Evolutionary conservation across 2,888 invertebrate genomes (phyloP).

Genomic region (Zygogramma bicolorata): DNA sequence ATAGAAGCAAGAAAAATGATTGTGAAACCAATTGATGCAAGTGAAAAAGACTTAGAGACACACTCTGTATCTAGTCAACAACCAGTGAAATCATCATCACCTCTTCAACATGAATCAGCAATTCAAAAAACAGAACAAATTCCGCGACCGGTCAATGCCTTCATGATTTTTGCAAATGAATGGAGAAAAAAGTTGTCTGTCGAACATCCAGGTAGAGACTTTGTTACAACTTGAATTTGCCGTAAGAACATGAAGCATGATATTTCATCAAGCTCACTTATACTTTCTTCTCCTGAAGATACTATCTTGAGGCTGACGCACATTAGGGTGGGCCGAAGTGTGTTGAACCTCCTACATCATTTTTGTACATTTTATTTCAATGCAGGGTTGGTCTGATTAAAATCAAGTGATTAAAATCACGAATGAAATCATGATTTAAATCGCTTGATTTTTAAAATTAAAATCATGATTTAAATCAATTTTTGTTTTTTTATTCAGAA

Average conservation of each 20-base stretch:
- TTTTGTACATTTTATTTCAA: no score
- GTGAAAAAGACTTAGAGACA: not conserved
- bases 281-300: no score
- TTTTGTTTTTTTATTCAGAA: not conserved
- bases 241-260: no score
- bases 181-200: conserved; percentile 66
- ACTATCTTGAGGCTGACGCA: no score
- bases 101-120: not conserved
- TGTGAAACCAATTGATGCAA: not conserved
- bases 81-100: not conserved
- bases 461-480: not conserved
- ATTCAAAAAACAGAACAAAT: not conserved
- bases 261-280: no score
- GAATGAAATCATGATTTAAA: no score
- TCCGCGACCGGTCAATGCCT: conserved; percentile 68
- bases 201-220: conserved; percentile 62
- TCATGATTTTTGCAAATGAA: conserved; percentile 70
- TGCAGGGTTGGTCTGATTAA: no score
- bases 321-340: no score
- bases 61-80: not conserved
- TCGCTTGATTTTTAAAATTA: no score
- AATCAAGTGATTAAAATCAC: no score
- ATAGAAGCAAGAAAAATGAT: not conserved
- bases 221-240: not conserved
- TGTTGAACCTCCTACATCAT: no score